Percentiles rank a stretch among this genome's conserved stretches.
Conservation (phyloP, 2,113 vertebrate genomes). For the Pithys albifrons region DNA sequence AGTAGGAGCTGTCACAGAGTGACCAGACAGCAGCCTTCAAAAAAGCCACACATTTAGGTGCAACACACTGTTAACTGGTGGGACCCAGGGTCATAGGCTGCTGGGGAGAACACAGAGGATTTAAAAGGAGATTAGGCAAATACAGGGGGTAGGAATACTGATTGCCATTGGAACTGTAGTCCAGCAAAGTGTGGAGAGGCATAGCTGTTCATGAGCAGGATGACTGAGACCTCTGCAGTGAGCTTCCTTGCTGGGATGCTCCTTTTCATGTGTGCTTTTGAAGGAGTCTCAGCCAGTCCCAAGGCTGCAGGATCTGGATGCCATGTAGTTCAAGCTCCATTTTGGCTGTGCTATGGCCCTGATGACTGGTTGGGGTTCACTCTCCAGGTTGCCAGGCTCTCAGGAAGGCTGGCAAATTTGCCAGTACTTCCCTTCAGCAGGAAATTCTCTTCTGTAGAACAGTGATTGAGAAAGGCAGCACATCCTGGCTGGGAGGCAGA, state of each 20-base stretch:
- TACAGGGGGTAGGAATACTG: background rate
- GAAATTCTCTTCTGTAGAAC: background rate
- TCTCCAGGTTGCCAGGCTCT: background rate
- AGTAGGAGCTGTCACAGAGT: background rate
- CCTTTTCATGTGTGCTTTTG: background rate
- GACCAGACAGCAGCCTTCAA: background rate
- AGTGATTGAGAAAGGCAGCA: background rate
- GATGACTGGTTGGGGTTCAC: fast-evolving
- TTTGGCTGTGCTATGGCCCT: background rate
- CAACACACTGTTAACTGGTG: background rate
- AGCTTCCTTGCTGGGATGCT: fast-evolving
- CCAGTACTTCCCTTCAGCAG: background rate
- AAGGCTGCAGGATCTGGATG: background rate
- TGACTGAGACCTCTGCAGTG: background rate
- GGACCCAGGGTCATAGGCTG: background rate
- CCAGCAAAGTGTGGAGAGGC: background rate
- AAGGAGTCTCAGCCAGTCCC: background rate
- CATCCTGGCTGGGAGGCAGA: fast-evolving
- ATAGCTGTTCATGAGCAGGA: fast-evolving
- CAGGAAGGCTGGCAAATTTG: background rate
- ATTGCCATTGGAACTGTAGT: background rate
- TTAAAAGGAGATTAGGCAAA: background rate
- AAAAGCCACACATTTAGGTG: background rate
- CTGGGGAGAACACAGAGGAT: background rate
- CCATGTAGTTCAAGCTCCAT: background rate